phyloP scores from a whole-genome alignment of 2,113 vertebrate genomes.

The Platichthys flesus region DNA sequence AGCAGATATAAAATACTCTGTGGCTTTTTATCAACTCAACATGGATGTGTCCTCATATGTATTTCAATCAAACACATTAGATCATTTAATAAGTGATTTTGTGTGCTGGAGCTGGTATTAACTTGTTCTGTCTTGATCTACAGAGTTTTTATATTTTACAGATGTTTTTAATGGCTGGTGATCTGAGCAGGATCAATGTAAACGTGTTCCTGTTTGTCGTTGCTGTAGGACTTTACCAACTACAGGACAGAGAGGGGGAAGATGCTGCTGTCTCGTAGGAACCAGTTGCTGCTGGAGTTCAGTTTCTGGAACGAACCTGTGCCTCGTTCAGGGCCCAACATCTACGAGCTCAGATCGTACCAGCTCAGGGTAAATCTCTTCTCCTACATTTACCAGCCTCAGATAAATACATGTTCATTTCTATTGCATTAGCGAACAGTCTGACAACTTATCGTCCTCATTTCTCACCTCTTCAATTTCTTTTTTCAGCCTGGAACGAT shows the following conservation, averaged over 20 bases:
- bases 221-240: conserved; percentile 86
- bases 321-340: conserved; percentile 91
- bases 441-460: neutral
- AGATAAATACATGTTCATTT: neutral
- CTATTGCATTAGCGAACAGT: neutral
- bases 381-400: neutral
- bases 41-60: too few species aligned
- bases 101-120: too few species aligned
- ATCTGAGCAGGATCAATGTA: neutral
- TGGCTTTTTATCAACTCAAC: too few species aligned
- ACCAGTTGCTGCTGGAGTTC: conserved; percentile 95
- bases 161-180: neutral
- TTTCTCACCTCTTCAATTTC: neutral
- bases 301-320: conserved; percentile 98
- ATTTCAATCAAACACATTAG: neutral
- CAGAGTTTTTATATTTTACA: neutral
- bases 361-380: conserved; percentile 87
- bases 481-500: conserved; percentile 94
- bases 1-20: too few species aligned
- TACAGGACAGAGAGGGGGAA: conserved; percentile 91
- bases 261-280: conserved; percentile 96
- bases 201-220: conserved; percentile 9
- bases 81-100: too few species aligned
- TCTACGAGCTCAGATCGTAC: conserved; percentile 96
- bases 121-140: too few species aligned